Conservation (phyloP, 2,888 invertebrate species). For the Hirtodrosophila histrioides region DNA sequence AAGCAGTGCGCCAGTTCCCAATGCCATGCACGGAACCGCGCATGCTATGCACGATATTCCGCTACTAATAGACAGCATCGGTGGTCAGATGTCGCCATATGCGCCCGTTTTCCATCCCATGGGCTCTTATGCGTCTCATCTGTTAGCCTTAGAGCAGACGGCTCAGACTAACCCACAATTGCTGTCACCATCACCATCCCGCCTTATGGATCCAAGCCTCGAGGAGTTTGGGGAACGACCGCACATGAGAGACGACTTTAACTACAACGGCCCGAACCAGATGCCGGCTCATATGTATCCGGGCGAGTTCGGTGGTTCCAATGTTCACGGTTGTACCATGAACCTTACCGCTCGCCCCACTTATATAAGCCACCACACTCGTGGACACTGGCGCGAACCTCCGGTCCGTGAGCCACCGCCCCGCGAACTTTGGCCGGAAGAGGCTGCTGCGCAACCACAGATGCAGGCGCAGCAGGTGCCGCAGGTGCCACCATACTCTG, state of each 20-base stretch:
- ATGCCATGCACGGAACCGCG: not conserved
- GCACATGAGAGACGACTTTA: not conserved
- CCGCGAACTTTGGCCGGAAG: not conserved
- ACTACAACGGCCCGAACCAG: not conserved
- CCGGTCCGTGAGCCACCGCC: not conserved
- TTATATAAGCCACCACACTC: not conserved
- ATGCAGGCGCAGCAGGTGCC: not conserved
- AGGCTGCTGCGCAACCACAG: not conserved
- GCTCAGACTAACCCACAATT: conserved; percentile 15
- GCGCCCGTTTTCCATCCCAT: conserved; percentile 52
- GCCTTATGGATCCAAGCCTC: not conserved
- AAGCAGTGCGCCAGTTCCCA: not conserved
- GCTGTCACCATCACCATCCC: not conserved
- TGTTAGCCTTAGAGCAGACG: conserved; percentile 33
- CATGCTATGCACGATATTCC: conserved; percentile 2
- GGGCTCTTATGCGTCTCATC: conserved; percentile 39
- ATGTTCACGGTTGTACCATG: not conserved
- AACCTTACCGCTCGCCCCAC: not conserved
- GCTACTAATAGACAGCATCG: not conserved
- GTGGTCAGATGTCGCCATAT: conserved; percentile 47
- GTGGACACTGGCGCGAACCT: not conserved
- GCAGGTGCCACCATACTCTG: not conserved
- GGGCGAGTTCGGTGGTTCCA: not conserved
- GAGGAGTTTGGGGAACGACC: not conserved
- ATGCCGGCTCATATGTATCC: conserved; percentile 3